Conservation (phyloP, 2,797 vertebrate genomes). For the Aplochiton taeniatus region DNA sequence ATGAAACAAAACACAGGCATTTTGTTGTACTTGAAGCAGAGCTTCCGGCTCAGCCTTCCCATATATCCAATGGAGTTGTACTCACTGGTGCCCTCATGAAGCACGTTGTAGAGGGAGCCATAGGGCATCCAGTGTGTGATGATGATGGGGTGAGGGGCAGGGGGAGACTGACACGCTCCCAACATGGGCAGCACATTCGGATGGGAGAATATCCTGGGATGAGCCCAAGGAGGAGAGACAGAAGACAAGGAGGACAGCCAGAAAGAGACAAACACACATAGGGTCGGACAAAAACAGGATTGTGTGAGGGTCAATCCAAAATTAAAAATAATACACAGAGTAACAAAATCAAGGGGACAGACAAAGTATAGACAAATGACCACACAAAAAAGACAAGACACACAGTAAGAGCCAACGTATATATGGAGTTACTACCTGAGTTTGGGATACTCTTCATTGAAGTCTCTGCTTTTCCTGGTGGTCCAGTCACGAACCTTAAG, state of each 20-base stretch:
- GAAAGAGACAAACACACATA: slow-evolving; percentile 51
- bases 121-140: slow-evolving; percentile 99
- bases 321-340: slow-evolving; percentile 20
- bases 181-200: slow-evolving; percentile 96
- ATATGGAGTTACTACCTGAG: slow-evolving; percentile 80
- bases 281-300: slow-evolving; percentile 58
- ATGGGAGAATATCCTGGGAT: slow-evolving; percentile 95
- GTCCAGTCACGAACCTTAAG: slow-evolving; percentile 95
- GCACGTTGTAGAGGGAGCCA: slow-evolving; percentile 95
- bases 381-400: slow-evolving; percentile 7
- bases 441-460: slow-evolving; percentile 96
- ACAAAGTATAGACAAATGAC: background rate
- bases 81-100: slow-evolving; percentile 98
- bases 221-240: slow-evolving; percentile 39
- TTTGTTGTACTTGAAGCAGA: too few species aligned
- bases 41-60: too few species aligned
- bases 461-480: slow-evolving; percentile 94
- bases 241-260: slow-evolving; percentile 25
- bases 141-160: slow-evolving; percentile 88
- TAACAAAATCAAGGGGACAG: background rate
- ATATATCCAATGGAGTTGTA: slow-evolving; percentile 33
- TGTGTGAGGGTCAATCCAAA: slow-evolving; percentile 31
- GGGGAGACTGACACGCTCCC: slow-evolving; percentile 92
- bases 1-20: too few species aligned
- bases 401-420: slow-evolving; percentile 47